These are phyloP conservation scores for Poeciliopsis paucimaculata DNA, from an alignment of 2,797 vertebrate species.

Conservation along the genomic window DNA sequence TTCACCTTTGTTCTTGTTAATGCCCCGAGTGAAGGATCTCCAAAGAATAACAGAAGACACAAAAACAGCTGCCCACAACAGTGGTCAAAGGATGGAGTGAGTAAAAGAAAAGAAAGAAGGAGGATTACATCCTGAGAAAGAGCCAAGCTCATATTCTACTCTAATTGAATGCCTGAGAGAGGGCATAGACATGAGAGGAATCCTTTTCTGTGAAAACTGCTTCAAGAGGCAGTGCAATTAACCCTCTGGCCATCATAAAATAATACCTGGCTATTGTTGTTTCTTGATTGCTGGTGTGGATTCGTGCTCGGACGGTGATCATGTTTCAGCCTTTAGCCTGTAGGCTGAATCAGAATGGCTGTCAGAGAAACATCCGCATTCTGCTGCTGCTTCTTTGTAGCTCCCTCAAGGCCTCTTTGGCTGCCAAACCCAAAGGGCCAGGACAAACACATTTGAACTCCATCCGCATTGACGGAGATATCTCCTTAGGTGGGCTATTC, in stretches of 20 bases:
- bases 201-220: constrained; percentile 61
- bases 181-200: constrained; percentile 70
- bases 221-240: constrained; percentile 70
- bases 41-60: constrained; percentile 57
- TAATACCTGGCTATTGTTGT: constrained; percentile 61
- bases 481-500: constrained; percentile 96
- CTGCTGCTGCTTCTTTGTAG: constrained; percentile 72
- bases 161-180: constrained; percentile 72
- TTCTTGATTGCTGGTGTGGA: constrained; percentile 45
- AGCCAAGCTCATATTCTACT: constrained; percentile 64
- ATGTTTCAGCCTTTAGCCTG: constrained; percentile 69
- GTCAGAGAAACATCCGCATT: constrained; percentile 42
- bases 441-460: constrained; percentile 95
- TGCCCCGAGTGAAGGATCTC: constrained; percentile 67
- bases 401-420: constrained; percentile 74
- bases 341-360: constrained; percentile 52
- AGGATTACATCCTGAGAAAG: constrained; percentile 59
- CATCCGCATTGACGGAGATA: constrained; percentile 97
- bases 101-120: constrained; percentile 51
- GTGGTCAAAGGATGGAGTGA: constrained; percentile 68
- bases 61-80: constrained; percentile 56
- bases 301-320: constrained; percentile 45
- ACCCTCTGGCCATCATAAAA: constrained; percentile 67
- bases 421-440: constrained; percentile 88
- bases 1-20: constrained; percentile 75